Evolutionary conservation across 2,113 vertebrate genomes (phyloP), one percentile per base, ranked within the genome.

Genomic region (Pelobates fuscus): DNA sequence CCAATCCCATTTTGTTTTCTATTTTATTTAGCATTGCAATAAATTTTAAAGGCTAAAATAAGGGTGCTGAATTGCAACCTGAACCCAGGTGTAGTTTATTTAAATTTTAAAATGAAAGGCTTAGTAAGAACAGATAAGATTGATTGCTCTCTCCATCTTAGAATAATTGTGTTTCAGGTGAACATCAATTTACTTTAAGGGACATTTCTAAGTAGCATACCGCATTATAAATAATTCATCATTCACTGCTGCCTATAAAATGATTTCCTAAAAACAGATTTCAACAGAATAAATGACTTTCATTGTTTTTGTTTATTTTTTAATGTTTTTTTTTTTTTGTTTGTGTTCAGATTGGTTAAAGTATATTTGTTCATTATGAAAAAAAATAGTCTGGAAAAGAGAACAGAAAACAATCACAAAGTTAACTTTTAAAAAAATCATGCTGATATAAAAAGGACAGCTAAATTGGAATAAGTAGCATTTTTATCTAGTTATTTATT

Each of bases 101-200:
- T 87, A 90, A 91, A 90, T 90, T 90, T 88, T 77, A 84, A 87
- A 89, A 89, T 87, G 87, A 88, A 92, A 92, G 89, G 86, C 84
- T 90, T 86, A 86, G 82, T 82, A 86, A 86, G 88, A 92, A 87
- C 84, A 91, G 85, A 85, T 89, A 89, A 90, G 89, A 93, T 90
- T 91, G 89, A 91, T 92, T 91, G 84, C 83, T 90, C 84, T 84
- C 82, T 88, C 87, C 83, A 84, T 88, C 84, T 88, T 89, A 87
- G 86, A 87, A 88, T 93, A 92, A 92, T 94, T 93, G 89, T 91
- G 86, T 91, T 92, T 90, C 89, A 92, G 90, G 90, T 93, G 91
- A 94, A 89, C 89, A 92, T 91, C 90, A 94, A 92, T 93, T 93
- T 91, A 89, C 84, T 92, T 91, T 91, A 91, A 91, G 90, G 87